These are phyloP conservation scores for Tolmerus cingulatus DNA, from an alignment of 2,888 invertebrate genomes.

Conservation along the genomic window DNA sequence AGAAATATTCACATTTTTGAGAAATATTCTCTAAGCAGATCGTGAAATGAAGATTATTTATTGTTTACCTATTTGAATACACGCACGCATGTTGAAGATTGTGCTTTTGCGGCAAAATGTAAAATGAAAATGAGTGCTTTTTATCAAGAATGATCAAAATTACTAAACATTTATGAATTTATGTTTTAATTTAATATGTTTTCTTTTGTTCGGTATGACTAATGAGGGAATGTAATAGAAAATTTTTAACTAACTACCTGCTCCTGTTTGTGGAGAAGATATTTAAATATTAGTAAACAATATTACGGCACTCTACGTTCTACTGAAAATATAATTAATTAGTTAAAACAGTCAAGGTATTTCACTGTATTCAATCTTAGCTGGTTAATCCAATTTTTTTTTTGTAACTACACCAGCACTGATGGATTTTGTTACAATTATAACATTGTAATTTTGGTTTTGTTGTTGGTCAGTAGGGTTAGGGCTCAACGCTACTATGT, in stretches of 20 bases:
- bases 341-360: slow-evolving; percentile 26
- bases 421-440: slow-evolving; percentile 22
- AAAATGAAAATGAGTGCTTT: not conserved
- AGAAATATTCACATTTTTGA: not conserved
- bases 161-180: not conserved
- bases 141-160: not conserved
- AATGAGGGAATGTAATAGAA: not conserved
- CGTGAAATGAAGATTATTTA: not conserved
- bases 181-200: not conserved
- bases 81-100: not conserved
- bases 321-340: slow-evolving; percentile 37
- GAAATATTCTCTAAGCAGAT: not conserved
- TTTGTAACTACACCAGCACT: slow-evolving; percentile 17
- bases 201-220: not conserved
- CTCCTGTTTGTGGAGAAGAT: slow-evolving; percentile 15
- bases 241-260: slow-evolving; percentile 15
- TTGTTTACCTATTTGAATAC: not conserved
- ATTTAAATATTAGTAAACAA: slow-evolving; percentile 29
- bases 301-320: slow-evolving; percentile 32
- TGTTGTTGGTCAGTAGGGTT: slow-evolving; percentile 30
- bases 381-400: slow-evolving; percentile 8
- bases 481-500: slow-evolving; percentile 29
- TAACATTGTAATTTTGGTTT: not conserved
- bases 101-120: not conserved
- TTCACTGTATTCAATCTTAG: slow-evolving; percentile 22